Percentiles rank a stretch among this genome's conserved stretches.
phyloP scores from a whole-genome alignment of 2,113 vertebrate species.

The Nycticryphes semicollaris region DNA sequence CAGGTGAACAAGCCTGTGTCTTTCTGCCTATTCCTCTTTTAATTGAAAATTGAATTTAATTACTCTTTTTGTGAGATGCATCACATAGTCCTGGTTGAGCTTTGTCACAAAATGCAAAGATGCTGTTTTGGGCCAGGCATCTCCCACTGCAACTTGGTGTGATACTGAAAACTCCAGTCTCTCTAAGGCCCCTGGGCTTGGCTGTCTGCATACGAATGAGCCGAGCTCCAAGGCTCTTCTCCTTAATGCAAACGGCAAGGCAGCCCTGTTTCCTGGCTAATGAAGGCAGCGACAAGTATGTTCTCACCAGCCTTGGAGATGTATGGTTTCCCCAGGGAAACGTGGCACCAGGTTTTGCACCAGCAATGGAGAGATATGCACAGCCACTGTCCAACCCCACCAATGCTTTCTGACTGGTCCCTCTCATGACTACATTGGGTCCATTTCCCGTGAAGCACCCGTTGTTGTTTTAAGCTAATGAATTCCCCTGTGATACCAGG shows the following conservation, averaged over 20 bases:
- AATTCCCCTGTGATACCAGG: not conserved
- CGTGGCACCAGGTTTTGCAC: not conserved
- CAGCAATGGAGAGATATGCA: not conserved
- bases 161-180: slow-evolving; percentile 12
- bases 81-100: not conserved
- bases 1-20: not conserved
- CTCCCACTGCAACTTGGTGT: not conserved
- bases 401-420: fast-evolving
- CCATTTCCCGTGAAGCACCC: not conserved
- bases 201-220: slow-evolving; percentile 36
- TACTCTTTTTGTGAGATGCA: not conserved
- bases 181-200: slow-evolving; percentile 15
- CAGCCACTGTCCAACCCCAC: not conserved
- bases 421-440: fast-evolving
- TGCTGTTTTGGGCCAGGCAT: not conserved
- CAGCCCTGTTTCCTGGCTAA: slow-evolving; percentile 10
- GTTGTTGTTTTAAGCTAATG: not conserved
- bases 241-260: not conserved
- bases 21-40: not conserved
- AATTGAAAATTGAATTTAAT: not conserved
- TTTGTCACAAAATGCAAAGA: slow-evolving; percentile 12
- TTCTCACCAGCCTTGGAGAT: not conserved
- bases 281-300: not conserved
- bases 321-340: not conserved
- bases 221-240: slow-evolving; percentile 1